Evolutionary conservation across 64 coral and sea anemone genomes (phyloP).

Genomic region (Catalaphyllia jardinei): DNA sequence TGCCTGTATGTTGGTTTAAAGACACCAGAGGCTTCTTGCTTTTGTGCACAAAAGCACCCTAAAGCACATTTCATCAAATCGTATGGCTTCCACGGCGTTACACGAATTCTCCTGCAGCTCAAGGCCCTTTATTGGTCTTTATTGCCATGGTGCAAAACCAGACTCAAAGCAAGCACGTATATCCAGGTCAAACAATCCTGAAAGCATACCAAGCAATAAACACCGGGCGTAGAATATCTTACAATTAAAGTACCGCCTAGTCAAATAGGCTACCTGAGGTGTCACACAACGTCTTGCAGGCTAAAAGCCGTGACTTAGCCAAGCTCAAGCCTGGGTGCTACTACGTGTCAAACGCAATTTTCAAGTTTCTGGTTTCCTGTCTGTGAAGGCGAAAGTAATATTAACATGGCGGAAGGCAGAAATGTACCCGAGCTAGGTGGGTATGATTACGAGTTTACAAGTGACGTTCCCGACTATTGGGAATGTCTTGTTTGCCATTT

Average conservation of each 20-base stretch:
- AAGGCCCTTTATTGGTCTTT: constrained; percentile 83
- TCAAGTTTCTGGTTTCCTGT: background rate
- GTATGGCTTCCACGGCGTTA: constrained; percentile 85
- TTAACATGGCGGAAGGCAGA: constrained; percentile 40
- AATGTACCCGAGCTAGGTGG: constrained; percentile 10
- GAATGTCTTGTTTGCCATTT: constrained; percentile 58
- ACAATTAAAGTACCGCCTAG: constrained; percentile 34
- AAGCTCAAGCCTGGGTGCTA: too few relatives aligned
- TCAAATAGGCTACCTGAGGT: constrained; percentile 64
- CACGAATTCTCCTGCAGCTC: constrained; percentile 96
- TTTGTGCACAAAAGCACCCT: constrained; percentile 81
- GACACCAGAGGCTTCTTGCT: constrained; percentile 53
- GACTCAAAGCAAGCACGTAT: constrained; percentile 67
- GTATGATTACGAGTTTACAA: constrained; percentile 59
- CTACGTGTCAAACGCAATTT: too few relatives aligned
- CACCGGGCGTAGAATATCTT: constrained; percentile 51
- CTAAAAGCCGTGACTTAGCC: too few relatives aligned
- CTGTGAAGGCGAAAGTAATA: background rate
- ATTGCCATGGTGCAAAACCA: constrained; percentile 75
- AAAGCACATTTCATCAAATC: constrained; percentile 87
- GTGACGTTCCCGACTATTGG: constrained; percentile 51
- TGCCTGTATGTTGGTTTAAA: constrained; percentile 43
- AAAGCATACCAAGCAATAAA: constrained; percentile 74
- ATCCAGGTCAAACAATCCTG: constrained; percentile 86
- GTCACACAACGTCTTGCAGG: background rate